Evolutionary conservation across 2,113 vertebrate species (phyloP).

Genomic region (Vulpes lagopus): DNA sequence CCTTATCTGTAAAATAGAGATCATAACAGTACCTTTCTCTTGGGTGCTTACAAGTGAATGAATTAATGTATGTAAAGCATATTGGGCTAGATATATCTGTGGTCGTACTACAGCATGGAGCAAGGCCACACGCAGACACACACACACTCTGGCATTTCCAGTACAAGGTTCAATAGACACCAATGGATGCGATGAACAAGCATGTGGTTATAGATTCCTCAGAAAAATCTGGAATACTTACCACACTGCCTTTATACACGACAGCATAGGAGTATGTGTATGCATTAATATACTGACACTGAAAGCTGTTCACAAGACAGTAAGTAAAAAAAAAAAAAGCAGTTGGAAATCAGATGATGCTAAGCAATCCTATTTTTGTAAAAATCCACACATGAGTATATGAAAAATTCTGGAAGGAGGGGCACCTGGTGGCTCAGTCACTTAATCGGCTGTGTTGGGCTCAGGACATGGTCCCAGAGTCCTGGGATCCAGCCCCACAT

Average conservation of each 20-base stretch:
- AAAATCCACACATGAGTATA: slow-evolving; percentile 8
- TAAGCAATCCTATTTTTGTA: background rate
- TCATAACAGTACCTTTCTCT: background rate
- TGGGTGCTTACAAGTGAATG: background rate
- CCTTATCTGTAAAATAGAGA: background rate
- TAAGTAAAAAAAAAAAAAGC: background rate
- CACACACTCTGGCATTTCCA: background rate
- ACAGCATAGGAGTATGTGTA: background rate
- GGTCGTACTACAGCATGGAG: background rate
- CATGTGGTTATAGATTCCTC: background rate
- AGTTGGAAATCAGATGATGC: slow-evolving; percentile 45
- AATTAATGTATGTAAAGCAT: background rate
- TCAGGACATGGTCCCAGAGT: no score
- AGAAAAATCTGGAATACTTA: background rate
- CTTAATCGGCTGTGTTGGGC: no score
- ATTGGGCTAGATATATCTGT: background rate
- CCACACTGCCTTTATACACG: background rate
- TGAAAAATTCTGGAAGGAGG: background rate
- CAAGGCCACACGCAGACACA: background rate
- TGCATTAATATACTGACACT: background rate
- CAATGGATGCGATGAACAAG: background rate
- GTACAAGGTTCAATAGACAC: background rate
- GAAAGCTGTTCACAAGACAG: background rate
- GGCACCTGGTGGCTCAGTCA: no score
- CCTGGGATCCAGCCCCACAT: no score